Base-by-base conservation (phyloP, 2,113 vertebrate species). In the Columbina picui region DNA sequence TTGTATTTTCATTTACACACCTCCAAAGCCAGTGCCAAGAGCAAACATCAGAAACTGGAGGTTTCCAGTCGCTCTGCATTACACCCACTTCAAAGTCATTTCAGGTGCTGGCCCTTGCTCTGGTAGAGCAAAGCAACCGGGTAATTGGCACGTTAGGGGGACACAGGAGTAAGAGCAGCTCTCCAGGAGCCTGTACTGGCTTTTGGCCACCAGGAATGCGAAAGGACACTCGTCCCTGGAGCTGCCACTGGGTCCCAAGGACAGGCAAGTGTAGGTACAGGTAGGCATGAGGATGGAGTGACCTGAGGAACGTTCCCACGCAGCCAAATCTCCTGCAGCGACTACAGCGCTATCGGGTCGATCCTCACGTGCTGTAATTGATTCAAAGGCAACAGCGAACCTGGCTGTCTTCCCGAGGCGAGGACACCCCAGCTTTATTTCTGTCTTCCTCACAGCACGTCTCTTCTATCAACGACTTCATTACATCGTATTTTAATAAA, bases 181-280 rank as follows among this genome's bases (percentile, higher is more conserved):
- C 6, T 5, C 39, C 77, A n/a, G 64, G 38, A 50, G 63, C 77
- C 43, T 29, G 12, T 12, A 14, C 7, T 0, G 0, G 70, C 70
- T 78, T 49, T 43, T n/a, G 32, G 1, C 3, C 12, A 29, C 57
- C 69, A 9, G 12, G 22, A 27, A 16, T 1, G 20, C 3, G 61
- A 14, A 25, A 52, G 65, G 50, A n/a, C 56, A 5, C 45, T 15
- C 3, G 27, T 20, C 67, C 83, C 61, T n/a, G 50, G 49, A 61
- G 16, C 2, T 49, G 30, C n/a, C 30, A 2, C 39, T 53, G 3
- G 0, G 4, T 5, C 4, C 2, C 1, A 1, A 26, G 69, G 60
- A 52, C 22, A 34, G 39, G 32, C 14, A 36, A 29, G 76, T 6
- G 30, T 41, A 4, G 23, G 53, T n/a, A 41, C 23, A 15, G 68